These are phyloP conservation scores for Dilophus febrilis DNA, from an alignment of 2,888 invertebrate genomes.

Conservation along the genomic window DNA sequence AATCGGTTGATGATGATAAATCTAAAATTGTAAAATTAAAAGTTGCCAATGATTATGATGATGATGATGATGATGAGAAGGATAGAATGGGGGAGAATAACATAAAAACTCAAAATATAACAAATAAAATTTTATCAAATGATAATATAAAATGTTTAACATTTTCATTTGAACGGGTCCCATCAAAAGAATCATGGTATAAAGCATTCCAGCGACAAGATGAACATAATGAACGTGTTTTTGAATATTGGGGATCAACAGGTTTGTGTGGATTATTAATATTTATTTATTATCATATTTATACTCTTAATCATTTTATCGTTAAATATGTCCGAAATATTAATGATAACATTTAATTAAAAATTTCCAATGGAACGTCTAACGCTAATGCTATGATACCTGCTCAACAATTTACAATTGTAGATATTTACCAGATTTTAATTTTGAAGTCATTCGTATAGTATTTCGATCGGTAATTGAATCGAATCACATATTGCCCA, in stretches of 20 bases:
- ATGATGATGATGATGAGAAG: constrained; percentile 18
- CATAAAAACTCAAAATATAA: background rate
- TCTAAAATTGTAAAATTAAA: constrained; percentile 12
- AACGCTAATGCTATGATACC: no score
- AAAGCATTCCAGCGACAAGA: constrained; percentile 62
- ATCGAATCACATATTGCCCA: no score
- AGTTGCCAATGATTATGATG: background rate
- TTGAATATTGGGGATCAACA: constrained; percentile 31
- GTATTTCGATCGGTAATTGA: no score
- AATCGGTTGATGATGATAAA: constrained; percentile 30
- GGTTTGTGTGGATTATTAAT: constrained; percentile 2
- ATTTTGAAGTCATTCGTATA: no score
- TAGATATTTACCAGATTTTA: no score
- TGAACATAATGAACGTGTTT: constrained; percentile 44
- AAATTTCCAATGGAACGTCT: no score
- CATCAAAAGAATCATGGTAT: constrained; percentile 60
- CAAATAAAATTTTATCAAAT: background rate
- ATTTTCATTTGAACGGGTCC: constrained; percentile 60
- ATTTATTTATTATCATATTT: no score
- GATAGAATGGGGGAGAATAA: constrained; percentile 28
- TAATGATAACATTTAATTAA: no score
- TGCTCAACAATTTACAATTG: no score
- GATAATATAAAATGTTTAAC: constrained; percentile 42
- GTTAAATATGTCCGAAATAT: no score
- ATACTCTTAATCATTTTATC: no score